Percentiles rank a stretch among this genome's conserved stretches.
These are phyloP conservation scores for Sialis fuliginosa DNA, from an alignment of 2,888 invertebrate genomes.

Conservation along the genomic window DNA sequence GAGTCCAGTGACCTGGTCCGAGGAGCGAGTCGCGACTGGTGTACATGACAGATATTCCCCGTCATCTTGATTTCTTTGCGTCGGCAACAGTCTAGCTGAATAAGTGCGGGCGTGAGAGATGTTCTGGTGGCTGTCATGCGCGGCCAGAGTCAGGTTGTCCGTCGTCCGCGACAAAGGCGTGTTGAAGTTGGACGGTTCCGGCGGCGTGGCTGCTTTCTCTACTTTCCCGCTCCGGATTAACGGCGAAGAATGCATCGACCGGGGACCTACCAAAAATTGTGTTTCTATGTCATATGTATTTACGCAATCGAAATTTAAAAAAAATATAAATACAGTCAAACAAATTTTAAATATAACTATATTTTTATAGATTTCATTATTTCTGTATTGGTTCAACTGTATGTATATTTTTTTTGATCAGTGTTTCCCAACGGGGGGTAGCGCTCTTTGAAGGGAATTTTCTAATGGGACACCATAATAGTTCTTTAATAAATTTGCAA, in stretches of 20 bases:
- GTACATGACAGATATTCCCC: background rate
- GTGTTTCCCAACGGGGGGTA: too few relatives aligned
- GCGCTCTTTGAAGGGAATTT: too few relatives aligned
- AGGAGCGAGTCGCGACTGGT: background rate
- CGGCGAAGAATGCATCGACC: slow-evolving; percentile 22
- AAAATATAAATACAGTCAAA: too few relatives aligned
- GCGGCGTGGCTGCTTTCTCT: slow-evolving; percentile 21
- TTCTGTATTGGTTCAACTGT: too few relatives aligned
- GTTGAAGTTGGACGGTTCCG: slow-evolving; percentile 8
- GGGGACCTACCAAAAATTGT: slow-evolving; percentile 19
- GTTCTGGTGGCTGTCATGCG: slow-evolving; percentile 3
- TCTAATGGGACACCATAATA: too few relatives aligned
- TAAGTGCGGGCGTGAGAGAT: slow-evolving; percentile 2
- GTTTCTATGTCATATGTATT: background rate
- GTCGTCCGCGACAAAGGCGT: slow-evolving; percentile 1
- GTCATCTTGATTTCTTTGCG: slow-evolving; percentile 2
- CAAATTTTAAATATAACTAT: too few relatives aligned
- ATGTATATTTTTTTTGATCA: too few relatives aligned
- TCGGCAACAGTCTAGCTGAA: slow-evolving; percentile 1
- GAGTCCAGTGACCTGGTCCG: slow-evolving; percentile 20
- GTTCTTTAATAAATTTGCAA: too few relatives aligned
- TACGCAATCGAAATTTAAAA: background rate
- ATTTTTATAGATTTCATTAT: too few relatives aligned
- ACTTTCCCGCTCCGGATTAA: slow-evolving; percentile 19
- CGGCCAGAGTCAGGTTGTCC: slow-evolving; percentile 1